Evolutionary conservation across 2,113 vertebrate genomes (phyloP), one percentile per base, ranked within the genome.

Genomic region (Oriolus oriolus): DNA sequence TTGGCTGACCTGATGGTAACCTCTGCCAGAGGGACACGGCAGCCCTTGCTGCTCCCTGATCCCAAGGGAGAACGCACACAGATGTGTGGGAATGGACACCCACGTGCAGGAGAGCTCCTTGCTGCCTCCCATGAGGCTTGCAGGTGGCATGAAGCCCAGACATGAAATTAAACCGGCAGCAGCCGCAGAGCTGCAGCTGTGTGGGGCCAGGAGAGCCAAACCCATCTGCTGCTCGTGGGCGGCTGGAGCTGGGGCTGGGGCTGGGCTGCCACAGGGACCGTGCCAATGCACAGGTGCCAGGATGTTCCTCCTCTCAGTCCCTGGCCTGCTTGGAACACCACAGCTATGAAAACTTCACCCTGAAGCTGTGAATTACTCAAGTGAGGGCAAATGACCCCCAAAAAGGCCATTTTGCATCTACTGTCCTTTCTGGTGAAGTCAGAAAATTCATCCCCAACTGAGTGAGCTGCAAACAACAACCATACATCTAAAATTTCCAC

Each of bases 61-160:
- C 11, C 31, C 0, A 0, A 57, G 35, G 28, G 9, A 73, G 39
- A 44, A 19, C 28, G 35, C 20, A 26, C 5, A 18, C 28, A 50
- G 30, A 27, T 53, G 12, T 0, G 2, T 44, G 75, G 22, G 61
- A 49, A 61, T 17, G 49, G n/a, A 80, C 71, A 84, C 59, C 41
- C 59, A 26, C 6, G 10, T 0, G 2, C 50, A 61, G 30, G 53
- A 27, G 15, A 69, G 5, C 42, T 27, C 70, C 17, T 45, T 0
- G 0, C n/a, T 61, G 26, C 35, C 69, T 69, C 77, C 45, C 84
- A 54, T 0, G 0, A 30, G 59, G 45, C 41, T 84, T 0, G 0
- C 45, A 57, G 80, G 66, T 69, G 47, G 71, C 26, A 0, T 2
- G 10, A 56, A 85, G 63, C 31, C 66, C 79, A 84, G 80, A 39